Conservation (phyloP, 2,888 invertebrate species). For the Lypha dubia region DNA sequence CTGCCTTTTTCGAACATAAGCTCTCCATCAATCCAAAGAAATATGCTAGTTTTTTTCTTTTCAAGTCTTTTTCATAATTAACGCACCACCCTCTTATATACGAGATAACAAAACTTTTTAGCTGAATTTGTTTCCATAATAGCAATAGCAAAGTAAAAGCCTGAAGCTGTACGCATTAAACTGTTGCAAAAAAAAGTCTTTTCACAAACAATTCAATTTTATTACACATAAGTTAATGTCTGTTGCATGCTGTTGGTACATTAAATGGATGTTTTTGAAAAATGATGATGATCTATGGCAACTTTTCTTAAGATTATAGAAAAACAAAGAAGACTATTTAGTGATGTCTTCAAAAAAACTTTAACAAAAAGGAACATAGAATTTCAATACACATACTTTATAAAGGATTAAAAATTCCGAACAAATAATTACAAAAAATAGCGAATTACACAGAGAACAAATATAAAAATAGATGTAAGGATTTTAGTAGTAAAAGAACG, state of each 20-base stretch:
- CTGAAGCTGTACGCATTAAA: neutral
- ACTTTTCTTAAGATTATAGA: slow-evolving; percentile 13
- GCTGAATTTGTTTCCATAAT: neutral
- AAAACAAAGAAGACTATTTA: neutral
- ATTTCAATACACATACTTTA: slow-evolving; percentile 5
- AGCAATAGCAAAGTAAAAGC: neutral
- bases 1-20: too few species aligned
- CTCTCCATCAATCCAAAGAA: too few species aligned
- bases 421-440: neutral
- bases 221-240: slow-evolving; percentile 23
- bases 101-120: neutral
- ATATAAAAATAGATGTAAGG: neutral
- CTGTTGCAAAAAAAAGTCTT: neutral
- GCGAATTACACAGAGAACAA: neutral
- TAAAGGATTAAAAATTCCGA: slow-evolving; percentile 11
- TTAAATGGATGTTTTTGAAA: slow-evolving; percentile 1
- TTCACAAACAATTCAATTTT: slow-evolving; percentile 32
- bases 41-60: too few species aligned
- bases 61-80: neutral
- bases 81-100: neutral
- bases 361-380: slow-evolving; percentile 1
- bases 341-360: neutral
- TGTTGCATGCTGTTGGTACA: slow-evolving; percentile 25
- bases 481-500: neutral
- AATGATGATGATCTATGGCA: slow-evolving; percentile 22